Conservation (phyloP, 2,888 invertebrate species). For the Trilocha varians region DNA sequence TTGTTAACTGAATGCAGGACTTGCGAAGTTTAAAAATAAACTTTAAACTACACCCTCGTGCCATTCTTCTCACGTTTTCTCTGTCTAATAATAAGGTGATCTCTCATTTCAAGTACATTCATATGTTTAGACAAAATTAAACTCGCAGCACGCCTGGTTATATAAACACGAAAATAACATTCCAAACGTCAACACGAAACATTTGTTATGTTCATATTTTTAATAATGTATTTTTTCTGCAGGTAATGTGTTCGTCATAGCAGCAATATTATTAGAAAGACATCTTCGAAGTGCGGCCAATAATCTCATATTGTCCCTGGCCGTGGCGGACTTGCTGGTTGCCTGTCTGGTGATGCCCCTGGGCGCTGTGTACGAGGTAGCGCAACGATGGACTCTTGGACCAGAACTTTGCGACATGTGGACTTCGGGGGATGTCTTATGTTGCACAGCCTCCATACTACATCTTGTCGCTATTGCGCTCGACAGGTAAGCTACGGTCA, state of each 20-base stretch:
- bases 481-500: constrained; percentile 76
- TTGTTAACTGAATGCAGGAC: too few relatives aligned
- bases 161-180: not conserved
- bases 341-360: constrained; percentile 87
- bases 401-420: constrained; percentile 94
- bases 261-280: constrained; percentile 89
- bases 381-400: constrained; percentile 87
- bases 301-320: constrained; percentile 91
- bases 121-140: too few relatives aligned
- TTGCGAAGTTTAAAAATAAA: too few relatives aligned
- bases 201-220: not conserved
- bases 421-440: constrained; percentile 93
- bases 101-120: too few relatives aligned
- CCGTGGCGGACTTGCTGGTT: constrained; percentile 92
- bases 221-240: constrained; percentile 21
- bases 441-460: constrained; percentile 88
- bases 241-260: constrained; percentile 96
- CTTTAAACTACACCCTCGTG: too few relatives aligned
- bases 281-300: constrained; percentile 92
- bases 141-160: too few relatives aligned
- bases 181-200: not conserved
- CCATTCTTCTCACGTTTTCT: too few relatives aligned
- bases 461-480: constrained; percentile 87
- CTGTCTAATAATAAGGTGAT: too few relatives aligned
- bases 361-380: constrained; percentile 84